Percentiles rank a stretch among this genome's conserved stretches.
These are phyloP conservation scores for Ophioninae sp. DNA, from an alignment of 2,888 invertebrate species.

Conservation along the genomic window DNA sequence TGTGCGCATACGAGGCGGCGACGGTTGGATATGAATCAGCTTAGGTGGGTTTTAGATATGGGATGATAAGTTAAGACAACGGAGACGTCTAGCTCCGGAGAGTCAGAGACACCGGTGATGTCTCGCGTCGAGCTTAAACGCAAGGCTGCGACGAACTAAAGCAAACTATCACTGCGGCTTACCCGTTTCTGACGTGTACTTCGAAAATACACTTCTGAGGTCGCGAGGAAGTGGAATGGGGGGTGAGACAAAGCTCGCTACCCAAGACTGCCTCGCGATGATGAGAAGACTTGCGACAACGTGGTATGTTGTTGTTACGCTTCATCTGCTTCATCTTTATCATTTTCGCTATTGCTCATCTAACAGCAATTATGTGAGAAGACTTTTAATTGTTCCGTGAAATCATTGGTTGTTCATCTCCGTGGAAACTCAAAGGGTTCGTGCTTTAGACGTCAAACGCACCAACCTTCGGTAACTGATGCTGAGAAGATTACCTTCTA, in stretches of 20 bases:
- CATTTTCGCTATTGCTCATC: neutral
- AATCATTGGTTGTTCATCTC: neutral
- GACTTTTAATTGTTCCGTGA: neutral
- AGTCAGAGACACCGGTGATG: constrained; percentile 53
- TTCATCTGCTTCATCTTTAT: neutral
- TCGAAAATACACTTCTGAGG: constrained; percentile 66
- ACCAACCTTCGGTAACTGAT: neutral
- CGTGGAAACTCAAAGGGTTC: constrained; percentile 2
- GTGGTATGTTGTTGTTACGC: constrained; percentile 33
- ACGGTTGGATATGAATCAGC: constrained; percentile 28
- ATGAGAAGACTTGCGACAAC: constrained; percentile 42
- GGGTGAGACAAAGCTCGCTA: constrained; percentile 61
- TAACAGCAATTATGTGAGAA: constrained; percentile 31
- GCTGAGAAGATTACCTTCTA: neutral
- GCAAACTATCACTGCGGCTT: constrained; percentile 76
- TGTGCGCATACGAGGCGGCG: constrained; percentile 10
- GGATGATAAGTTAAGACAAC: constrained; percentile 62
- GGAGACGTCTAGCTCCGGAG: constrained; percentile 40
- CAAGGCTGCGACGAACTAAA: constrained; percentile 69
- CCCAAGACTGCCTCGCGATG: constrained; percentile 30
- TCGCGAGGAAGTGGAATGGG: constrained; percentile 53
- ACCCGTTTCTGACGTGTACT: constrained; percentile 72
- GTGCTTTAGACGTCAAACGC: neutral
- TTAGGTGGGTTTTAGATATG: constrained; percentile 26
- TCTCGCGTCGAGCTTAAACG: constrained; percentile 65